Base-by-base conservation (phyloP, 2,113 vertebrate genomes). In the Peromyscus californicus region DNA sequence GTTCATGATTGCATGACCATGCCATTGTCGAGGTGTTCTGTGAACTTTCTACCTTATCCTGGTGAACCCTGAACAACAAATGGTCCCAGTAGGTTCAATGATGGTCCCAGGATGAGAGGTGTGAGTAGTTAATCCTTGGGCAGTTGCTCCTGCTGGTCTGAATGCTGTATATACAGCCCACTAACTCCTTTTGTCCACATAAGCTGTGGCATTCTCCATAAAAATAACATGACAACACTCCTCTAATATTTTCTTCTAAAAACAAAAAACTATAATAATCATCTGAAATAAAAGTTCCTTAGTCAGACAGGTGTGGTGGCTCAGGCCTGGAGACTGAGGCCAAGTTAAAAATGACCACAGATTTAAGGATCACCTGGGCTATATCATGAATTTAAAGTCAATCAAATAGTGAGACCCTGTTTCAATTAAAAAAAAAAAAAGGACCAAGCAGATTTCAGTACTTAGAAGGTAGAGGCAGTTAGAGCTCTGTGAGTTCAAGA, bases 281-380 rank as follows among this genome's bases (percentile, higher is more conserved):
- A 67, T 63, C 33, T 63, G 76, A 97, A 93, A 72, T 70, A 69
- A 82, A 97, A 94, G 42, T 5, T 29, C 16, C 21, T 69, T 15
- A 54, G 45, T 19, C 29, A 15, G 45, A 7, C 29, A 15, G 45
- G 12, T 36, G 3, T 69, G 63, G 42, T 15, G 39, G 63, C 42
- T 45, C 31, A 45, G 26, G 59, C n/a, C n/a, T 63, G 51, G 59
- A 36, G 26, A 63, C 59, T 54, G 13, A 42, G 82, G 24, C 9
- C 59, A 84, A 63, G n/a, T 59, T 39, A 10, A 39, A 39, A 61
- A 63, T 39, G 36, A 63, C 15, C n/a, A 29, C 2, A 84, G 57
- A 59, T 63, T 65, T 42, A 85, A 85, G n/a, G 59, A 15, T 6
- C 42, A 13, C 59, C 59, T 63, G 7, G 59, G 13, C n/a, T 63